Base-by-base conservation (phyloP, 2,888 invertebrate species). In the Chironomus tentans region DNA sequence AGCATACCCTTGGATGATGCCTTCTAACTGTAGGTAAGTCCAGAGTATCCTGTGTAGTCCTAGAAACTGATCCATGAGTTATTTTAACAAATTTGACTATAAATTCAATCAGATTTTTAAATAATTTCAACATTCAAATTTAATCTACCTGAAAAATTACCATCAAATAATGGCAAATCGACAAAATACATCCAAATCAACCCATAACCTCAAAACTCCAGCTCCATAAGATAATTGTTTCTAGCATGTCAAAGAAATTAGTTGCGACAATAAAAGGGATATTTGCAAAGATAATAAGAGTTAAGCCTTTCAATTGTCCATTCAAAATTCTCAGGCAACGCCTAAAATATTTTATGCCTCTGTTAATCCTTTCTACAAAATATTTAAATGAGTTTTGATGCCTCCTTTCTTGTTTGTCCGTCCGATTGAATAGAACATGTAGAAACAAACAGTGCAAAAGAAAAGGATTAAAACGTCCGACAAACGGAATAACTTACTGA, bases 241-340 rank as follows among this genome's bases (percentile, higher is more conserved):
- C 50, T 50, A n/a, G 38, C 38, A 38, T 38, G 38, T 50, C 50
- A 18, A 18, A 56, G 18, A 65, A 73, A 73, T 73, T 73, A 73
- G 72, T 38, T 38, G 12, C 72, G 72, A 62, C 62, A 73, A 73
- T 73, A 73, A 73, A 73, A 71, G 24, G 70, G 46, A 28, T 21
- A n/a, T n/a, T 18, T 13, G 47, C 22, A n/a, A 46, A 56, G 72
- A 73, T 46, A 38, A 62, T 62, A 21, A 62, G 24, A 62, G 38
- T 62, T 73, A 73, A 73, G 28, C 72, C 62, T 62, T 62, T 21
- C 28, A 73, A 73, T 73, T 73, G 62, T 73, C 72, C 56, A 56
- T 56, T 56, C 56, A 56, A 18, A 24, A 38, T 22, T 18, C 21
- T 15, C 46, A 22, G 38, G 21, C 61, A 71, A 73, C 72, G 72